Conservation (phyloP, 2,113 vertebrate genomes). For the Nibea coibor region DNA sequence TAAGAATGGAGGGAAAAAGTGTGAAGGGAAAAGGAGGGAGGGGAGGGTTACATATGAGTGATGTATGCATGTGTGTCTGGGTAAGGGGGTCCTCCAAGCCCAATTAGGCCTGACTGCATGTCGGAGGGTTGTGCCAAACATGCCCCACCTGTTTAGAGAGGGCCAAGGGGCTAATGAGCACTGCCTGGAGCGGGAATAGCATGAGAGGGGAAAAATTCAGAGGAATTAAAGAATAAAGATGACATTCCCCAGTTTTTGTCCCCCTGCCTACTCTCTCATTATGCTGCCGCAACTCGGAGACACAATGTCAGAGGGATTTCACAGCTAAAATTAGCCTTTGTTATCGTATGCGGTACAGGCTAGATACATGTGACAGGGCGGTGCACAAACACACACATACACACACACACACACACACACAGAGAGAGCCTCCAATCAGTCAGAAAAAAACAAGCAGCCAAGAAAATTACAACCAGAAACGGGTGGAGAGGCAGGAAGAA, state of each 20-base stretch:
- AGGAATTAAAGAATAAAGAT: conserved; percentile 62
- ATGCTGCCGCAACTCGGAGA: conserved; percentile 34
- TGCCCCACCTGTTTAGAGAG: conserved; percentile 80
- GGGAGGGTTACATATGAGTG: conserved; percentile 45
- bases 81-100: conserved; percentile 74
- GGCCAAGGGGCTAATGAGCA: conserved; percentile 83
- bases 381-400: background rate
- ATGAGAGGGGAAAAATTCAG: conserved; percentile 55
- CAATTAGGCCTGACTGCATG: conserved; percentile 83
- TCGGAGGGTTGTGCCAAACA: conserved; percentile 82
- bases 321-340: conserved; percentile 58
- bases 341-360: conserved; percentile 40
- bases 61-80: conserved; percentile 36
- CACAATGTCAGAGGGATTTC: conserved; percentile 56
- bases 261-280: conserved; percentile 55
- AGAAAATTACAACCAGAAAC: conserved; percentile 59
- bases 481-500: conserved; percentile 35
- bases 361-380: conserved; percentile 43
- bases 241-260: conserved; percentile 63
- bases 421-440: conserved; percentile 40
- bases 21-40: conserved; percentile 50
- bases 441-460: conserved; percentile 41
- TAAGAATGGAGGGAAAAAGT: conserved; percentile 60
- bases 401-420: background rate
- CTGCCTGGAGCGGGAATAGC: conserved; percentile 60